Evolutionary conservation across 1,140 invertebrate species (phyloP), one percentile per base, ranked within the genome.

Genomic region (Pararge aegeria): DNA sequence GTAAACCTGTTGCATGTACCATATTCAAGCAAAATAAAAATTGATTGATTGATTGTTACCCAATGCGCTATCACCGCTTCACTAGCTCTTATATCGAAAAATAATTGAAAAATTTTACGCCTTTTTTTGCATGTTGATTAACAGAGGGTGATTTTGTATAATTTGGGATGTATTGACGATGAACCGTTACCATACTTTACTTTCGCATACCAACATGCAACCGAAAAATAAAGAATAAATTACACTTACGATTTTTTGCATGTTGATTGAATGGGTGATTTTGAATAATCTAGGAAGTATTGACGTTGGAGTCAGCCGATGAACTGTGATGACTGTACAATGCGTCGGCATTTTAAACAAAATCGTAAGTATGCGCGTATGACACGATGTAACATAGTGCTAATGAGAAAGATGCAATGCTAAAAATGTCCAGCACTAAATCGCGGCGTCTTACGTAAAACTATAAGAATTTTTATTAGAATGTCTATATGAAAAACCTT

Each of bases 241-340:
- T 5, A n/a, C 13, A 88, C 85, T 86, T 62, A 88, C 85, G 66
- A 78, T 67, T 75, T 83, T 84, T 60, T 85, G 75, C 85, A 88
- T 85, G 66, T 71, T 81, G 66, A 55, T 42, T 49, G 19, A 59
- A 64, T 42, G 53, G 27, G 58, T 60, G 48, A 65, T 65, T 69
- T 64, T 61, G 55, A 57, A 63, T 60, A 67, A 9, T 12, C 10
- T 20, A 20, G 51, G 18, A 66, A 66, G 61, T 71, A 56, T 55
- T 63, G 37, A 53, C 63, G 54, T 65, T 74, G 71, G 30, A 66
- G 57, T 63, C 78, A 66, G 66, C 54, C 65, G 73, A 59, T 67
- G 72, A 78, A 73, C 53, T 87, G 82, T 87, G 70, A 65, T 37
- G 24, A 44, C 44, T 2, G 24, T 37, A 15, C 13, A 16, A n/a